These are phyloP conservation scores for Nesoenas mayeri DNA, from an alignment of 2,113 vertebrate genomes.

Conservation along the genomic window DNA sequence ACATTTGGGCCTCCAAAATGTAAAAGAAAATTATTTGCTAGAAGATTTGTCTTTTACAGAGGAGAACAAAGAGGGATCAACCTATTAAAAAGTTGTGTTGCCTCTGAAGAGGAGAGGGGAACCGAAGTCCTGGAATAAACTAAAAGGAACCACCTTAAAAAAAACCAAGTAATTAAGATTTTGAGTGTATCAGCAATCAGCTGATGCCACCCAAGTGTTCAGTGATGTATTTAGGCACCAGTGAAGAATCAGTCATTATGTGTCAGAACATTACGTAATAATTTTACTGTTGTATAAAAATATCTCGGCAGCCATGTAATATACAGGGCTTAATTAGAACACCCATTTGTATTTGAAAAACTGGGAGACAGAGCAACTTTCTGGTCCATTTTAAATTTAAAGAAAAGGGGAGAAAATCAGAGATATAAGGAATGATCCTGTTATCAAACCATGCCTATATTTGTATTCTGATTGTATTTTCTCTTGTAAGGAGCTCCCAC, in stretches of 20 bases:
- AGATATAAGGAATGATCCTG: not conserved
- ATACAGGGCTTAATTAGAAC: conserved; percentile 40
- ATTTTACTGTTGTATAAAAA: conserved; percentile 51
- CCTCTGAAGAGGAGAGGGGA: not conserved
- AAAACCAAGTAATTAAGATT: not conserved
- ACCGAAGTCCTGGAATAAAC: not conserved
- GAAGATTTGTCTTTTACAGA: not conserved
- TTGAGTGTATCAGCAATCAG: conserved; percentile 11
- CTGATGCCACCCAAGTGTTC: conserved; percentile 59
- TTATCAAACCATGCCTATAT: not conserved
- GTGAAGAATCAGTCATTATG: conserved; percentile 35
- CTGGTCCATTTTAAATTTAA: conserved; percentile 18
- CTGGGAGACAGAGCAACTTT: not conserved
- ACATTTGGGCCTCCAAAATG: not conserved
- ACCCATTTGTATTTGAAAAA: conserved; percentile 8
- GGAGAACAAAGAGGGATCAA: not conserved
- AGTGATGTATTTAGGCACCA: not conserved
- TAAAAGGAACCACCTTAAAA: not conserved
- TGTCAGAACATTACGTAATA: conserved; percentile 54
- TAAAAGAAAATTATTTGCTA: not conserved
- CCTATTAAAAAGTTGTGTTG: not conserved
- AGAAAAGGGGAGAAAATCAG: not conserved
- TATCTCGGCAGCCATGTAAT: conserved; percentile 9
- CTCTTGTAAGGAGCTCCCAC: not conserved
- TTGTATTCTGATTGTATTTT: not conserved